Evolutionary conservation across 2,113 vertebrate species (phyloP), one percentile per base, ranked within the genome.

Genomic region (Pteronura brasiliensis): DNA sequence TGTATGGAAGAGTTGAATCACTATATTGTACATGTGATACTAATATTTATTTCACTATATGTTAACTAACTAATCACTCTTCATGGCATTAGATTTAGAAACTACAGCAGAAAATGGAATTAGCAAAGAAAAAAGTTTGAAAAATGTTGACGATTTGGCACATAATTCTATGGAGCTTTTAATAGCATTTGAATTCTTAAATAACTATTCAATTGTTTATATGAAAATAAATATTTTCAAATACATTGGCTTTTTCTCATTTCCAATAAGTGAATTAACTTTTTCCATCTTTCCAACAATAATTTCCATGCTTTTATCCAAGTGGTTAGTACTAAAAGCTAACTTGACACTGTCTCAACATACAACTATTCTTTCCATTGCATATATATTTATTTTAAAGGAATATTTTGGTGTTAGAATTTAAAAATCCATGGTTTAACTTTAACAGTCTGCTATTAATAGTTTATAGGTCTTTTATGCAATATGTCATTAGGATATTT

Each of bases 201-300:
- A 76, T 21, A 59, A 69, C 11, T 65, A 67, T 36, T 86, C 34
- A 79, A 14, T 49, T 74, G 25, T 93, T 90, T 98, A 96, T 82
- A 18, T 94, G 8, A 82, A 92, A 89, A 69, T 86, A 95, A 97
- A 57, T 86, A 82, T 49, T 85, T 61, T 91, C 63, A 93, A 96
- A 39, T 63, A 71, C 25, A n/a, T 49, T 88, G 34, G 6, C 18
- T 14, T 82, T 83, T 92, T 63, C 59, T 94, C 49, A 77, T n/a
- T 77, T 92, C 71, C 71, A 84, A 49, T 69, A 76, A 92, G 39
- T 74, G 27, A 85, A 42, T 87, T 96, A 55, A 9, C 3, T 52
- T 76, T 96, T 79, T 88, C 20, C 27, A 79, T 34, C 59, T 97
- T 96, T 61, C 31, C 55, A 77, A 97, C 36, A n/a, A 80, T 72